phyloP scores from a whole-genome alignment of 2,888 invertebrate genomes.

The Isoperla grammatica region DNA sequence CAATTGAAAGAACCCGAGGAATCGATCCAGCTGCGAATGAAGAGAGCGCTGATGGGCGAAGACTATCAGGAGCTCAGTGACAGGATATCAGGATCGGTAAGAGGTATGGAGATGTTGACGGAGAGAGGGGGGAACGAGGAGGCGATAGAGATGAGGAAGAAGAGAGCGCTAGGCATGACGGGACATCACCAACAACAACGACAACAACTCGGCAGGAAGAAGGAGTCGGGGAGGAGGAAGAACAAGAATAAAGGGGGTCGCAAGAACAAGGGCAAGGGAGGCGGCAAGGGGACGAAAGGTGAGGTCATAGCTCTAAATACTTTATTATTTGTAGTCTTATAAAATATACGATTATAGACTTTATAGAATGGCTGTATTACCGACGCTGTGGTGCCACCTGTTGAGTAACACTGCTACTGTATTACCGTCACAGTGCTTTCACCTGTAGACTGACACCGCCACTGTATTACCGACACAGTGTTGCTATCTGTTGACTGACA shows the following conservation, averaged over 20 bases:
- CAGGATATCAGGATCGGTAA: not conserved
- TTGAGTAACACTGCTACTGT: too few relatives aligned
- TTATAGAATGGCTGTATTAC: too few relatives aligned
- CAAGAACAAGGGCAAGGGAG: slow-evolving; percentile 12
- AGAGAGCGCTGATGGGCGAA: too few relatives aligned
- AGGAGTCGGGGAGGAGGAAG: slow-evolving; percentile 18
- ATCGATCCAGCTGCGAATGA: too few relatives aligned
- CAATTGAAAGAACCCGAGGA: too few relatives aligned
- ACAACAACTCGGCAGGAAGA: slow-evolving; percentile 34
- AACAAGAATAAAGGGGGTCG: slow-evolving; percentile 19
- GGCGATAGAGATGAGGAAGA: slow-evolving; percentile 22
- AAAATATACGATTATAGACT: too few relatives aligned
- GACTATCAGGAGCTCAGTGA: too few relatives aligned
- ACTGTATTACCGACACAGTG: too few relatives aligned
- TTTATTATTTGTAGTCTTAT: not conserved
- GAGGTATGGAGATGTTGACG: not conserved
- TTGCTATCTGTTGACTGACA: too few relatives aligned
- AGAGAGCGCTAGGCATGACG: slow-evolving; percentile 38
- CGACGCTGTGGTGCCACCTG: too few relatives aligned
- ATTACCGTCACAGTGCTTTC: too few relatives aligned
- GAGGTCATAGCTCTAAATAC: not conserved
- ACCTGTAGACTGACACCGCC: too few relatives aligned
- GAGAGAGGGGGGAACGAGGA: not conserved
- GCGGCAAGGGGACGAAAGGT: slow-evolving; percentile 22
- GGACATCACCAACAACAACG: slow-evolving; percentile 37